Percentiles rank a stretch among this genome's conserved stretches.
These are phyloP conservation scores for Ranitomeya variabilis DNA, from an alignment of 2,113 vertebrate genomes.

Conservation along the genomic window DNA sequence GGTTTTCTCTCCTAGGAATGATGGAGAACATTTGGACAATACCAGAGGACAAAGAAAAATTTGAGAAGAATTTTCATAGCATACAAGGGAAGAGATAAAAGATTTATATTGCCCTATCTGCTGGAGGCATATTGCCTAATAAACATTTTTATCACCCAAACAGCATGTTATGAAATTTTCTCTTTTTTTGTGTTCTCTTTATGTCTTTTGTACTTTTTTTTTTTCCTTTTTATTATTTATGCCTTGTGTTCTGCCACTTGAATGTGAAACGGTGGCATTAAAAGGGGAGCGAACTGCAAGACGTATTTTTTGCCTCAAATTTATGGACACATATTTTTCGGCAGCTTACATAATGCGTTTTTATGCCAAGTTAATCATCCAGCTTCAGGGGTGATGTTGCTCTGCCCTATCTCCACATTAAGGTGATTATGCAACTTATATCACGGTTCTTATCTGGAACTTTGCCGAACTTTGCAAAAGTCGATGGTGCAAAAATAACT, in stretches of 20 bases:
- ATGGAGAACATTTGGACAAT: background rate
- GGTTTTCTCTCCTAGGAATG: background rate
- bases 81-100: conserved; percentile 37
- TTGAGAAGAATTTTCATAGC: conserved; percentile 7
- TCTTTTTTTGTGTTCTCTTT: conserved; percentile 31
- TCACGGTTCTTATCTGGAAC: background rate
- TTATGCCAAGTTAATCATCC: background rate
- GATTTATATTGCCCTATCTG: conserved; percentile 47
- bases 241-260: conserved; percentile 16
- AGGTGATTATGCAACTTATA: background rate
- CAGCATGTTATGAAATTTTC: conserved; percentile 48
- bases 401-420: background rate
- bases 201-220: conserved; percentile 35
- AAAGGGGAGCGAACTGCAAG: conserved; percentile 6
- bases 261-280: conserved; percentile 21
- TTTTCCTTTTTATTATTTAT: conserved; percentile 34
- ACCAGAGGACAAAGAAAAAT: background rate
- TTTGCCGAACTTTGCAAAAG: background rate
- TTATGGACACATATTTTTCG: conserved; percentile 4
- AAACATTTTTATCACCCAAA: conserved; percentile 47
- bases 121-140: conserved; percentile 44
- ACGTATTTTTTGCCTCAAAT: background rate
- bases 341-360: background rate
- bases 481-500: background rate
- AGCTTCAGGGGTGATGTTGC: background rate